Evolutionary conservation across 2,113 vertebrate species (phyloP).

Genomic region (Anoplopoma fimbria): DNA sequence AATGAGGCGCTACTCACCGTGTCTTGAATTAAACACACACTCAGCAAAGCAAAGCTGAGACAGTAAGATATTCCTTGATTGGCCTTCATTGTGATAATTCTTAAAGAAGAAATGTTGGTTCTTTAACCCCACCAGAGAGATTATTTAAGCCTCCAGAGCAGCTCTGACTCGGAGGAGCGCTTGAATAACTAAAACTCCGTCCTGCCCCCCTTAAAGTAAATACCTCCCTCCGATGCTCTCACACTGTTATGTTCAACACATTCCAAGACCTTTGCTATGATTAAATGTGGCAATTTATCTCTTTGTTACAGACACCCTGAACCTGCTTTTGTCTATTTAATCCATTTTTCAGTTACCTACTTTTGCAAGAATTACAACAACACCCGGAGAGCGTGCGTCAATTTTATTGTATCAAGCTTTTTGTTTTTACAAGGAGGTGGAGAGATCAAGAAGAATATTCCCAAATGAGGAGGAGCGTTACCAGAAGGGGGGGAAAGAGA

Average conservation of each 20-base stretch:
- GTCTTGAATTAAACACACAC: constrained; percentile 21
- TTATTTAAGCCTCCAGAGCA: constrained; percentile 6
- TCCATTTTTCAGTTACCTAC: constrained; percentile 21
- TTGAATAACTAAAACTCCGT: constrained; percentile 5
- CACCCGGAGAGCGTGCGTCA: not conserved
- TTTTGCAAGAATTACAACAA: constrained; percentile 10
- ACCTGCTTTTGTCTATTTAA: constrained; percentile 1
- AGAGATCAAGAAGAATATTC: not conserved
- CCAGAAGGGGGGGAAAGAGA: not conserved
- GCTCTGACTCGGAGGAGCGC: not conserved
- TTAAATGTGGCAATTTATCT: not conserved
- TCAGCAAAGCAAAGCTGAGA: not conserved
- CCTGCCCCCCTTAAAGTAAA: constrained; percentile 40
- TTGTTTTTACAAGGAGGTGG: not conserved
- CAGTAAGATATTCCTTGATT: not conserved
- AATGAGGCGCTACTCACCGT: constrained; percentile 22
- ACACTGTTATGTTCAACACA: constrained; percentile 36
- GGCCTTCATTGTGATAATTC: not conserved
- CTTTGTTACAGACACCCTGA: not conserved
- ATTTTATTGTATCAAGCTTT: not conserved
- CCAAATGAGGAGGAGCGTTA: not conserved
- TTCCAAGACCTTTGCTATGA: constrained; percentile 26
- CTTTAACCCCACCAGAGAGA: not conserved
- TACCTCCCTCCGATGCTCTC: constrained; percentile 12
- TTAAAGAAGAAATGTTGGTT: not conserved